These are phyloP conservation scores for Microtus richardsoni DNA, from an alignment of 2,113 vertebrate species.

Conservation along the genomic window DNA sequence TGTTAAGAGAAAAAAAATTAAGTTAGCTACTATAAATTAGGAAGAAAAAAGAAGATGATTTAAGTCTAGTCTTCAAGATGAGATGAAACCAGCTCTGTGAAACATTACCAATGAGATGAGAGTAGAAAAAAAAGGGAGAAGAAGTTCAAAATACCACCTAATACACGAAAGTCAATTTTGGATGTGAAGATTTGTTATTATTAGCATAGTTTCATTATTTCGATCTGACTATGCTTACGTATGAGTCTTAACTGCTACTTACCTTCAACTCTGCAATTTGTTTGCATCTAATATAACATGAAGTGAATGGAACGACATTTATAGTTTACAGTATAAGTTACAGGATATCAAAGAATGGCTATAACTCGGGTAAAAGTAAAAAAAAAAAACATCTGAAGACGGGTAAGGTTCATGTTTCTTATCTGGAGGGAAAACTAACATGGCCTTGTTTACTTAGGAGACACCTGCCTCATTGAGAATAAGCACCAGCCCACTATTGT, in stretches of 20 bases:
- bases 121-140: neutral
- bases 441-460: neutral
- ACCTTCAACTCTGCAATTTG: neutral
- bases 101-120: neutral
- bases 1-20: neutral
- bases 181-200: neutral
- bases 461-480: neutral
- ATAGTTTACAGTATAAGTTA: neutral
- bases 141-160: neutral
- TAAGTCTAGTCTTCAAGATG: neutral
- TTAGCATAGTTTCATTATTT: constrained; percentile 18
- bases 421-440: neutral
- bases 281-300: neutral
- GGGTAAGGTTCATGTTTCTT: neutral
- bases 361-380: neutral
- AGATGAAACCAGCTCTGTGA: neutral
- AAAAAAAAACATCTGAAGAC: neutral
- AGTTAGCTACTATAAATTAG: neutral
- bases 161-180: neutral
- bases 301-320: neutral
- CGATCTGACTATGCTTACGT: neutral
- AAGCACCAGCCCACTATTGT: neutral
- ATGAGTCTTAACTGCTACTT: neutral
- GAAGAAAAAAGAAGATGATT: neutral
- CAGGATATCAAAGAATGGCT: neutral